phyloP scores from a whole-genome alignment of 2,113 vertebrate genomes.

The Pipra filicauda region DNA sequence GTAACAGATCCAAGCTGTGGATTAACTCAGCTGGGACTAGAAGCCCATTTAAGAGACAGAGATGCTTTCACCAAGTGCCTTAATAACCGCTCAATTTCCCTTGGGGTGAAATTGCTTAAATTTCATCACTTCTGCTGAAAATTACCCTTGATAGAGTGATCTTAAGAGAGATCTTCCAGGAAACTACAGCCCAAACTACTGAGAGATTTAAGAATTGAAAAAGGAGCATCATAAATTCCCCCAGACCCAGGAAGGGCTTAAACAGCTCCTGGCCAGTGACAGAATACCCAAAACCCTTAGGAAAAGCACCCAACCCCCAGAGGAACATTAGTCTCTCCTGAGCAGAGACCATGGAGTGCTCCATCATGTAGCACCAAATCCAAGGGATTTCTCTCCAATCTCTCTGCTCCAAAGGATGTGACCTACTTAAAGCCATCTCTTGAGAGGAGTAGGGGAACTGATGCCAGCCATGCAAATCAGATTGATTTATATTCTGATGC shows the following conservation, averaged over 20 bases:
- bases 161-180: neutral
- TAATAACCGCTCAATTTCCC: neutral
- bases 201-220: neutral
- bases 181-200: neutral
- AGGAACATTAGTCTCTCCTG: neutral
- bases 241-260: neutral
- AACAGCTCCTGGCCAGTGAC: neutral
- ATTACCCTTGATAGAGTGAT: neutral
- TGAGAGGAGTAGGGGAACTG: neutral
- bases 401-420: neutral
- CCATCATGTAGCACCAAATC: neutral
- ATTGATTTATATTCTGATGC: slow-evolving; percentile 68
- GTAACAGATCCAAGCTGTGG: neutral
- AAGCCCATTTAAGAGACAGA: neutral
- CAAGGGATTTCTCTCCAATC: neutral
- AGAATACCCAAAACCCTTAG: neutral
- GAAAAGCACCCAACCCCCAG: neutral
- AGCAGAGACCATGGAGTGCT: neutral
- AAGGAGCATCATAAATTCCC: neutral
- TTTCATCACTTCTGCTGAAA: neutral
- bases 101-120: neutral
- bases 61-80: neutral
- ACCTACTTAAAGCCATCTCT: slow-evolving; percentile 6
- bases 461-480: slow-evolving; percentile 33
- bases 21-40: neutral